Evolutionary conservation across 2,888 invertebrate species (phyloP).

Genomic region (Latrodectus hesperus): DNA sequence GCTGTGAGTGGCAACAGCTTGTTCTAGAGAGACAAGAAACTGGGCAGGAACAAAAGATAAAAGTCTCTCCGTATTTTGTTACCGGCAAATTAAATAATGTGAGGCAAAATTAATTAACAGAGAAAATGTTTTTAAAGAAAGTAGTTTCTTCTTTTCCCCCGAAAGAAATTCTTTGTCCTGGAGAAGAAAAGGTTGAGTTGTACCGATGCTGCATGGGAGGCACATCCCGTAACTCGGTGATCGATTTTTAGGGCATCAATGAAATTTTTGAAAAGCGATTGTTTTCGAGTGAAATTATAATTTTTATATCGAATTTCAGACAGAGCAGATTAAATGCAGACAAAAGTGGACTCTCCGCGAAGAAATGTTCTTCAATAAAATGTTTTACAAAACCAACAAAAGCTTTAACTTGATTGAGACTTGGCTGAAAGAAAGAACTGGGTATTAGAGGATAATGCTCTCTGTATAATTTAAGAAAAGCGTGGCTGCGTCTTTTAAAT

Average conservation of each 20-base stretch:
- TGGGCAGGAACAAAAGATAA: too few species aligned
- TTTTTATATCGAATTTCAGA: not conserved
- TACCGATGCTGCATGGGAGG: too few species aligned
- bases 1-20: too few species aligned
- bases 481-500: too few species aligned
- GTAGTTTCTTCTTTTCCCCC: constrained; percentile 23
- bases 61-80: constrained; percentile 28
- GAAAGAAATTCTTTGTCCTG: not conserved
- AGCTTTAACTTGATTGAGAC: not conserved
- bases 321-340: not conserved
- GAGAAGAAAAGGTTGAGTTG: too few species aligned
- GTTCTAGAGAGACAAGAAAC: too few species aligned
- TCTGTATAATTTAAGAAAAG: too few species aligned
- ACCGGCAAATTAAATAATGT: constrained; percentile 50
- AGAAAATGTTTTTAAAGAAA: constrained; percentile 44
- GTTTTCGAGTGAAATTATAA: not conserved
- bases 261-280: not conserved
- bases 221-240: too few species aligned
- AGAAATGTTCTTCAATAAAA: not conserved
- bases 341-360: not conserved
- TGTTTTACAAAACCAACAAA: not conserved
- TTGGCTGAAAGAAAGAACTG: too few species aligned
- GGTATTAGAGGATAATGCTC: too few species aligned
- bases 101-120: constrained; percentile 47
- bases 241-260: too few species aligned